phyloP scores from a whole-genome alignment of 2,888 invertebrate genomes.

The Tupiocoris notatus region DNA sequence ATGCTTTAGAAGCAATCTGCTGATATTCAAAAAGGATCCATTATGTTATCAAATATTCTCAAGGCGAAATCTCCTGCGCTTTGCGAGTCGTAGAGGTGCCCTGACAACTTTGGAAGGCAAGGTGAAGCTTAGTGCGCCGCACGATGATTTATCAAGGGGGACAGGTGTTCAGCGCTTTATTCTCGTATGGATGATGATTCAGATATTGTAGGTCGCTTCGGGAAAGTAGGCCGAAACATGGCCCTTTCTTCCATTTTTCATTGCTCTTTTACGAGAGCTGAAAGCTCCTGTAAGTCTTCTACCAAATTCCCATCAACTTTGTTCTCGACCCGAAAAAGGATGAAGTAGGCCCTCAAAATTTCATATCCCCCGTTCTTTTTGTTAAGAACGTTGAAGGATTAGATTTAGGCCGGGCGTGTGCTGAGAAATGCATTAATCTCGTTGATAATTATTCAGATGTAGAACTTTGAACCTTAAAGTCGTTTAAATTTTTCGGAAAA shows the following conservation, averaged over 20 bases:
- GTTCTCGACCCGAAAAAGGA: no score
- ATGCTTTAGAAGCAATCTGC: neutral
- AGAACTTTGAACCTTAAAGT: no score
- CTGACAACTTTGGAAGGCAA: neutral
- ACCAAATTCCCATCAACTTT: no score
- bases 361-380: no score
- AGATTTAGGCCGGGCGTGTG: no score
- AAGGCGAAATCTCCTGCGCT: neutral
- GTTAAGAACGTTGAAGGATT: no score
- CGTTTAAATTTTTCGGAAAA: no score
- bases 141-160: conserved; percentile 28
- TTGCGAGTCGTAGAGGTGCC: neutral
- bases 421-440: no score
- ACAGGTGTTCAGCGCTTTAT: conserved; percentile 15
- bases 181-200: conserved; percentile 24
- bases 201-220: conserved; percentile 11
- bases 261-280: no score
- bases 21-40: neutral
- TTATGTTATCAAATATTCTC: neutral
- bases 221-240: neutral
- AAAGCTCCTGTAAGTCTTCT: no score
- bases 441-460: no score
- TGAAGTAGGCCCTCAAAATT: no score
- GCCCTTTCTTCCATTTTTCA: neutral
- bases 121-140: neutral